phyloP scores from a whole-genome alignment of 2,888 invertebrate genomes.

The Aethes cnicana region DNA sequence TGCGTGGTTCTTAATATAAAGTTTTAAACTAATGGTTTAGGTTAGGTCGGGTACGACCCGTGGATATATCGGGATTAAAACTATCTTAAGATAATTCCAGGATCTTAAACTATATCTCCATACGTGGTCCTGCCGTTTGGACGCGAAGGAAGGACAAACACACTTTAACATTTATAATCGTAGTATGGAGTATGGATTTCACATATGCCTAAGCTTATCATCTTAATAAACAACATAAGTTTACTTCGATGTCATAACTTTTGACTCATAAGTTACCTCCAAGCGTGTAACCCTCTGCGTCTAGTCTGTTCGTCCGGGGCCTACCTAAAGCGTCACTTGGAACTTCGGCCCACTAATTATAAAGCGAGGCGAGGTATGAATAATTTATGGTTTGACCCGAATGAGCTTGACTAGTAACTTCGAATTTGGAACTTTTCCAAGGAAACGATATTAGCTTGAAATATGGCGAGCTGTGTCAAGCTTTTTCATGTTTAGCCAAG shows the following conservation, averaged over 20 bases:
- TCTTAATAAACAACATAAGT: background rate
- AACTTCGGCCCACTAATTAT: conserved; percentile 29
- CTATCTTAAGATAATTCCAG: too few species aligned
- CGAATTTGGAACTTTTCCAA: conserved; percentile 27
- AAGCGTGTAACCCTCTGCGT: background rate
- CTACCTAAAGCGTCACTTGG: conserved; percentile 16
- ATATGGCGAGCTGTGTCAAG: conserved; percentile 6
- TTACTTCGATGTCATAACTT: background rate
- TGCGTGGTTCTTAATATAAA: too few species aligned
- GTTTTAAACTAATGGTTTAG: too few species aligned
- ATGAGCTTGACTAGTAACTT: conserved; percentile 27
- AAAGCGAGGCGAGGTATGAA: conserved; percentile 28
- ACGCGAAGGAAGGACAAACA: too few species aligned
- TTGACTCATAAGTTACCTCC: too few species aligned
- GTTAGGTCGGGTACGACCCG: too few species aligned
- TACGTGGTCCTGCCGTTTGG: too few species aligned
- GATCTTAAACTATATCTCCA: too few species aligned
- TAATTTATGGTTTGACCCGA: conserved; percentile 29
- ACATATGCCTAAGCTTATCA: background rate
- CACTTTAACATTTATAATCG: too few species aligned
- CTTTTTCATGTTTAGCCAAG: conserved; percentile 4
- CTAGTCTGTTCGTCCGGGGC: background rate
- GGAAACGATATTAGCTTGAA: conserved; percentile 23
- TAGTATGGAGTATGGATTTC: too few species aligned
- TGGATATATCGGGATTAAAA: too few species aligned